These are phyloP conservation scores for Drosophila sp. DNA, from an alignment of 1,140 invertebrate genomes.

Conservation along the genomic window DNA sequence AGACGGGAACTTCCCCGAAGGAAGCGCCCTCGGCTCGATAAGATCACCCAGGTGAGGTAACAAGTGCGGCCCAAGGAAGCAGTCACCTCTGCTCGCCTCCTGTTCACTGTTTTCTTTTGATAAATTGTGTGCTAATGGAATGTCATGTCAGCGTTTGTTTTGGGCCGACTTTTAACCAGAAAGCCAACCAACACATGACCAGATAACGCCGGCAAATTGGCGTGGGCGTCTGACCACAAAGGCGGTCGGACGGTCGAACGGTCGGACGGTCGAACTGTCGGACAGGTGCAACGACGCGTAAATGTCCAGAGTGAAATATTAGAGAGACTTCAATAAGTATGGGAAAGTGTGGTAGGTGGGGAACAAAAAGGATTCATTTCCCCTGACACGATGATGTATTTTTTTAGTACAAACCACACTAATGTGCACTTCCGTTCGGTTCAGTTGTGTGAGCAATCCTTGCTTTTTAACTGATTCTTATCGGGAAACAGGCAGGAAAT, in stretches of 20 bases:
- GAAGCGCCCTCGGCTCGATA: conserved; percentile 64
- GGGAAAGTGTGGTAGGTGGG: conserved; percentile 16
- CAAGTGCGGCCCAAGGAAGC: conserved; percentile 51
- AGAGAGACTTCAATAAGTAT: conserved; percentile 37
- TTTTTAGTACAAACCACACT: conserved; percentile 38
- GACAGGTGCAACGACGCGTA: conserved; percentile 61
- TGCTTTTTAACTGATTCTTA: conserved; percentile 62
- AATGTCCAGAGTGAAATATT: conserved; percentile 59
- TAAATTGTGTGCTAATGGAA: conserved; percentile 84
- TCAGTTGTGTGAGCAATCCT: conserved; percentile 50
- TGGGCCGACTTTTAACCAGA: conserved; percentile 62
- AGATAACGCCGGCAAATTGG: conserved; percentile 72
- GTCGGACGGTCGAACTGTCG: background rate
- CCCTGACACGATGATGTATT: conserved; percentile 70
- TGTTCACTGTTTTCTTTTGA: conserved; percentile 58
- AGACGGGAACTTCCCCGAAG: conserved; percentile 39
- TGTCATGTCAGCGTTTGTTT: conserved; percentile 79
- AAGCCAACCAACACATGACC: conserved; percentile 26
- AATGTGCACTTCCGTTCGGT: conserved; percentile 62
- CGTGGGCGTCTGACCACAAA: conserved; percentile 47
- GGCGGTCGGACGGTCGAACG: background rate
- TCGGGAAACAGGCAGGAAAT: conserved; percentile 56
- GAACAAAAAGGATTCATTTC: conserved; percentile 73
- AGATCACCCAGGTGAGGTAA: conserved; percentile 61
- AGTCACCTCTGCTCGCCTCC: conserved; percentile 8